These are phyloP conservation scores for Harlomillsia oculata DNA, from an alignment of 1,140 invertebrate genomes.

Conservation along the genomic window DNA sequence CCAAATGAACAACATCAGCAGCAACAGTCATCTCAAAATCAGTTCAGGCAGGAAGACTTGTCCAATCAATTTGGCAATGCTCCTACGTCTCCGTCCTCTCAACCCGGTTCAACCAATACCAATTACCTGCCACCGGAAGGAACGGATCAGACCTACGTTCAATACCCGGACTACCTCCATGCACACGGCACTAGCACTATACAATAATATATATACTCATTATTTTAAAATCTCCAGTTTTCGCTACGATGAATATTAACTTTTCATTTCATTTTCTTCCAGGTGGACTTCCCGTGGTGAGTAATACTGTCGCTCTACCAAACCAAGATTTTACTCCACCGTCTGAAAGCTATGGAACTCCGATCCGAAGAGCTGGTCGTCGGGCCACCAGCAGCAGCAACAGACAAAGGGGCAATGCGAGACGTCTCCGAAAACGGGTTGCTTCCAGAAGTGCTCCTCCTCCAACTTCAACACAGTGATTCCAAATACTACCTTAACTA, in stretches of 20 bases:
- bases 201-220: slow-evolving; percentile 5
- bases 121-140: slow-evolving; percentile 1
- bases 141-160: not conserved
- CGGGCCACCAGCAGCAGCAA: not conserved
- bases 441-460: not conserved
- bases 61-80: no score
- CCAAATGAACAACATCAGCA: slow-evolving; percentile 5
- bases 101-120: not conserved
- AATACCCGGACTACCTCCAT: slow-evolving; percentile 11
- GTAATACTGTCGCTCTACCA: slow-evolving; percentile 6
- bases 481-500: no score
- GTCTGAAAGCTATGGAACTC: not conserved
- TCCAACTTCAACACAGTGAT: not conserved
- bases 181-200: slow-evolving; percentile 11
- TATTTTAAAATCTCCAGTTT: no score
- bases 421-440: not conserved
- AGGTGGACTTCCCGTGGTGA: slow-evolving; percentile 2
- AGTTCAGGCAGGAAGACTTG: not conserved
- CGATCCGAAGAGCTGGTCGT: not conserved
- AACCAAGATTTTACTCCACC: slow-evolving; percentile 4
- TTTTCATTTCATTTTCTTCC: no score
- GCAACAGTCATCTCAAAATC: not conserved
- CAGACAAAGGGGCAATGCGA: not conserved
- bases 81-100: not conserved
- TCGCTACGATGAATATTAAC: no score